Conservation (phyloP, 2,113 vertebrate species). For the Terrapene triunguis region DNA sequence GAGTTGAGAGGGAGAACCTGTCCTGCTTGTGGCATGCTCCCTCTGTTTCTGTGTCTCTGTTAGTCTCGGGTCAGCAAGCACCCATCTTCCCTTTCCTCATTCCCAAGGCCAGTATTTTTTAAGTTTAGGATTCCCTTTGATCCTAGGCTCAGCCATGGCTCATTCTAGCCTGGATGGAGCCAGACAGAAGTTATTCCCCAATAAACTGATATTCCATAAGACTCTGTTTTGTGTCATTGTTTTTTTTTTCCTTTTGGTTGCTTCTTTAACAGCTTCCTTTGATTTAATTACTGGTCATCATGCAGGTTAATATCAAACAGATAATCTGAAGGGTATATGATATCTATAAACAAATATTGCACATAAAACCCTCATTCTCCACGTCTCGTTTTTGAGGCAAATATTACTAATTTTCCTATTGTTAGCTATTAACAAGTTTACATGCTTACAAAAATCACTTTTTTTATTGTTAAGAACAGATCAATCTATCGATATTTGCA, state of each 20-base stretch:
- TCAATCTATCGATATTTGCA: background rate
- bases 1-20: background rate
- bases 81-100: background rate
- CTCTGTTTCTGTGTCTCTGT: background rate
- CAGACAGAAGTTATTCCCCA: background rate
- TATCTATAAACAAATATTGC: background rate
- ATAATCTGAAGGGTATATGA: background rate
- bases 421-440: constrained; percentile 6
- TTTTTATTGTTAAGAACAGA: constrained; percentile 17
- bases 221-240: background rate
- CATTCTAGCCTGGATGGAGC: background rate
- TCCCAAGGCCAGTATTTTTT: background rate
- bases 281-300: background rate
- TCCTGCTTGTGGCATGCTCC: background rate
- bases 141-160: background rate
- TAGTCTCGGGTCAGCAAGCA: background rate
- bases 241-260: background rate
- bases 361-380: background rate
- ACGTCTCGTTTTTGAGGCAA: background rate
- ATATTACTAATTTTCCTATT: background rate
- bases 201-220: background rate
- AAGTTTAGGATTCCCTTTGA: background rate
- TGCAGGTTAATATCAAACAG: background rate
- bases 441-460: background rate
- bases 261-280: background rate